Evolutionary conservation across 2,113 vertebrate genomes (phyloP).

Genomic region (Thunnus maccoyii): DNA sequence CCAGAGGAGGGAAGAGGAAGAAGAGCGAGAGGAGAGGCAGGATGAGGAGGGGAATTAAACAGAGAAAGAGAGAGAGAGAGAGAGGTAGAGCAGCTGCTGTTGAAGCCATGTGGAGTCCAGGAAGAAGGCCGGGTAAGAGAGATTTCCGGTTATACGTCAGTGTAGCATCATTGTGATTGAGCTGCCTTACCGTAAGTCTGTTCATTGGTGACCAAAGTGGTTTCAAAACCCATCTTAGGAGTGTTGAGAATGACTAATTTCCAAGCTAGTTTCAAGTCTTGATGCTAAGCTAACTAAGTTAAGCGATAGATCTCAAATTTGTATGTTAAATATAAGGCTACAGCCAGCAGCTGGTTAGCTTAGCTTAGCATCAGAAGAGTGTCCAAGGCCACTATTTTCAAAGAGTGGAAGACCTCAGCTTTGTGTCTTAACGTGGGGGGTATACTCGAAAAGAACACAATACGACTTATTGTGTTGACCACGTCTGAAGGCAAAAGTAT

Average conservation of each 20-base stretch:
- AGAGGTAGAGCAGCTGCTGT: conserved; percentile 56
- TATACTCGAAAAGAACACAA: too few relatives aligned
- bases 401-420: too few relatives aligned
- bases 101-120: conserved; percentile 62
- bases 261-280: neutral
- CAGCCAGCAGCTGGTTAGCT: too few relatives aligned
- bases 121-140: conserved; percentile 55
- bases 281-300: neutral
- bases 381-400: too few relatives aligned
- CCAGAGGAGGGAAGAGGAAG: conserved; percentile 75
- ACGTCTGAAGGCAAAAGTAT: too few relatives aligned
- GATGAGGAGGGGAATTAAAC: conserved; percentile 67
- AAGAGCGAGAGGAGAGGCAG: conserved; percentile 71
- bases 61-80: conserved; percentile 28
- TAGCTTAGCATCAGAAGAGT: too few relatives aligned
- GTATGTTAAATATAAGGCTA: too few relatives aligned
- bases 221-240: conserved; percentile 5
- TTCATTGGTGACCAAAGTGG: neutral
- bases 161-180: conserved; percentile 26
- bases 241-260: neutral
- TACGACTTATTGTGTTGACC: too few relatives aligned
- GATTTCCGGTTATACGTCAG: conserved; percentile 52
- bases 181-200: neutral
- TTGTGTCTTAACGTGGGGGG: too few relatives aligned
- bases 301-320: neutral